Conservation (phyloP, 2,797 vertebrate species). For the Aldrovandia affinis region DNA sequence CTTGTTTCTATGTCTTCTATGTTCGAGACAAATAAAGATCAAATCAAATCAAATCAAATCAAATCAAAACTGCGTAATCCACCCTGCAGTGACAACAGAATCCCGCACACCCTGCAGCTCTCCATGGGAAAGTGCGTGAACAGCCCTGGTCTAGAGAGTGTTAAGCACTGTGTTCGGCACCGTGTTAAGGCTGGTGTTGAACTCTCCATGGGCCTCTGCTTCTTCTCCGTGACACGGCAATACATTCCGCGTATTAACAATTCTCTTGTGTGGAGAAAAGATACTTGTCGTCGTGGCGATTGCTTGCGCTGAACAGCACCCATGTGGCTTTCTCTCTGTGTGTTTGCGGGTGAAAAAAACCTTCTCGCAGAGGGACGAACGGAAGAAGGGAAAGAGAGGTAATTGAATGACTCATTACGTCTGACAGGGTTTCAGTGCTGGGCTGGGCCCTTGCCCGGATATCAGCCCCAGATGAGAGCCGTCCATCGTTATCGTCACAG, state of each 20-base stretch:
- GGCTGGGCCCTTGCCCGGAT: neutral
- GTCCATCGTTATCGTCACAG: neutral
- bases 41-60: no score
- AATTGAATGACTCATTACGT: neutral
- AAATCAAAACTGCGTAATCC: no score
- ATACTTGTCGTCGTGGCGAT: neutral
- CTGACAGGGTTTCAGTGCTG: neutral
- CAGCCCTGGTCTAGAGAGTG: no score
- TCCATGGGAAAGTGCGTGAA: no score
- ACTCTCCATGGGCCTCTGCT: neutral
- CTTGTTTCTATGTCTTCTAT: no score
- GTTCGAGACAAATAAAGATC: no score
- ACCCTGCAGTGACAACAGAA: no score
- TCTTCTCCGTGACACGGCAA: neutral
- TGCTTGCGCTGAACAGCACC: neutral
- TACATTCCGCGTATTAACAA: neutral
- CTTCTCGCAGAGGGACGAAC: no score
- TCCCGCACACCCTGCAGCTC: no score
- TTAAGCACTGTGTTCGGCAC: no score
- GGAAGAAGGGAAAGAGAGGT: neutral
- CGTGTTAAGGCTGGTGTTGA: no score
- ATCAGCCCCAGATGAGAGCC: neutral
- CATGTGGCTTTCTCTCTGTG: neutral
- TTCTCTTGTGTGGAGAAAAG: neutral
- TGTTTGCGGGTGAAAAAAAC: neutral